A percentile compares a stretch with the other conserved stretches of the same genome.
Conservation (phyloP, 2,888 invertebrate genomes). For the Dicyrtomina minuta region DNA sequence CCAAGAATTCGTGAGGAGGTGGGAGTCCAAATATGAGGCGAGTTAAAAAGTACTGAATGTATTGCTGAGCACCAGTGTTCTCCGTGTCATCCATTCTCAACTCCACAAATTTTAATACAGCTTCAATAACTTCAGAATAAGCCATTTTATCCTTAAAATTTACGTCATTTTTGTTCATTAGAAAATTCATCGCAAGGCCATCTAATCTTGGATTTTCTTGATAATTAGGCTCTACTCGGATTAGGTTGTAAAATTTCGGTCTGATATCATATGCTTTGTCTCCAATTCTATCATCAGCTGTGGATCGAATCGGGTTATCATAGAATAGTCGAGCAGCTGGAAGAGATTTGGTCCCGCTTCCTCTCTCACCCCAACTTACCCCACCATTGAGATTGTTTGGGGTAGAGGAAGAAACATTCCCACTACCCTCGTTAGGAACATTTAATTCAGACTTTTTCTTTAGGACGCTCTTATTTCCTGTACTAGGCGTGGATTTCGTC, state of each 20-base stretch:
- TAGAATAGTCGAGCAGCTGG: conserved; percentile 50
- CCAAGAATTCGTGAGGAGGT: conserved; percentile 49
- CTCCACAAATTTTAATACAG: conserved; percentile 78
- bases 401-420: not conserved
- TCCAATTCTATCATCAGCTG: conserved; percentile 27
- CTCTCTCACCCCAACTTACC: conserved; percentile 5
- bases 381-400: conserved; percentile 21
- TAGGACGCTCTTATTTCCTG: conserved; percentile 14
- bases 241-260: conserved; percentile 88
- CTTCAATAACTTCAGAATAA: conserved; percentile 82
- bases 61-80: conserved; percentile 66
- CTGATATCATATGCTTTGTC: conserved; percentile 63
- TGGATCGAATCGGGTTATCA: conserved; percentile 45
- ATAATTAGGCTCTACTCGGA: conserved; percentile 71
- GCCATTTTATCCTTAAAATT: conserved; percentile 65
- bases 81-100: conserved; percentile 58
- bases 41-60: conserved; percentile 52
- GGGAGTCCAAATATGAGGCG: conserved; percentile 50
- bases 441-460: conserved; percentile 29
- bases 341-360: conserved; percentile 37
- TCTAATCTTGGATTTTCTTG: conserved; percentile 89
- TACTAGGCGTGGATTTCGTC: not conserved
- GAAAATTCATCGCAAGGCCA: conserved; percentile 72
- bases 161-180: conserved; percentile 81
- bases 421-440: conserved; percentile 6